Evolutionary conservation across 2,797 vertebrate species (phyloP).

Genomic region (Onychomys leucogaster): DNA sequence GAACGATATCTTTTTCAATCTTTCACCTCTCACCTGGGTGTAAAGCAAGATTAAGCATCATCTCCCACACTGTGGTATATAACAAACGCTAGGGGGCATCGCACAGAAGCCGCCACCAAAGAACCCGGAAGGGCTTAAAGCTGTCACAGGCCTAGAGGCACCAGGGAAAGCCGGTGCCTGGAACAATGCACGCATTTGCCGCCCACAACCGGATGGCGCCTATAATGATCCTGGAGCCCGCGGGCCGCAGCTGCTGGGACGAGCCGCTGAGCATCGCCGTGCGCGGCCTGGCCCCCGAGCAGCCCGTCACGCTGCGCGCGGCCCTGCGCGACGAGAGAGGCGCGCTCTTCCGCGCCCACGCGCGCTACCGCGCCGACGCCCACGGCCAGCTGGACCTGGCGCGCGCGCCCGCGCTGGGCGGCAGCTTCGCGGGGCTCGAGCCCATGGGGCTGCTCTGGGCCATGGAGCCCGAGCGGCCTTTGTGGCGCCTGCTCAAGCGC

Average conservation of each 20-base stretch:
- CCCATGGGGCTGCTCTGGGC: no score
- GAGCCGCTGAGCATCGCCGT: constrained; percentile 88
- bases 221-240: constrained; percentile 80
- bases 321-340: constrained; percentile 88
- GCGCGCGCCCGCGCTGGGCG: constrained; percentile 88
- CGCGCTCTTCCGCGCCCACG: constrained; percentile 87
- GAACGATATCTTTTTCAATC: neutral
- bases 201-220: neutral
- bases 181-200: neutral
- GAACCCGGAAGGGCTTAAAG: no score
- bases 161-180: neutral
- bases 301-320: constrained; percentile 87
- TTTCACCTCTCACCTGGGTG: no score
- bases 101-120: neutral
- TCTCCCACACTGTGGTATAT: neutral
- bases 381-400: constrained; percentile 54
- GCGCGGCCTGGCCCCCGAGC: constrained; percentile 87
- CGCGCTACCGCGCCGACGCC: constrained; percentile 80
- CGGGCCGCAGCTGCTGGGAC: constrained; percentile 88
- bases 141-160: neutral
- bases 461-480: no score
- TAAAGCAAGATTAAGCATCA: neutral
- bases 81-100: neutral
- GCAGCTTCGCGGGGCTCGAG: no score
- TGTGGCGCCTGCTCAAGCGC: no score